Evolutionary conservation across 1,140 invertebrate species (phyloP).

Genomic region (Choristoneura fumiferana): DNA sequence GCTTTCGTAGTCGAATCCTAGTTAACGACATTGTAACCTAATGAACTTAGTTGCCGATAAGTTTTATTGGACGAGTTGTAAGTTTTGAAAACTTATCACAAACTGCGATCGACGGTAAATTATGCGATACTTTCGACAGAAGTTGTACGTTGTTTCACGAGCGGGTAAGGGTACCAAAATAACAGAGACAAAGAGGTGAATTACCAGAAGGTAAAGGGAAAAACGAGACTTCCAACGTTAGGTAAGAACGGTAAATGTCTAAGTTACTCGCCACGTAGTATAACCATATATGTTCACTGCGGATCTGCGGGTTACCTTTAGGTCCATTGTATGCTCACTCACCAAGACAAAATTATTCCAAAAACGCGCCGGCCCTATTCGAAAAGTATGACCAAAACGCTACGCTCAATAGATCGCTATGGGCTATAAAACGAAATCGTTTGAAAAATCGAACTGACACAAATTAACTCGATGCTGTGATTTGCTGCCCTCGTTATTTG

Average conservation of each 20-base stretch:
- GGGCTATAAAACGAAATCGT: conserved; percentile 1
- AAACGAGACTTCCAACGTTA: too few species aligned
- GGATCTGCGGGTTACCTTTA: too few species aligned
- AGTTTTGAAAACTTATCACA: conserved; percentile 11
- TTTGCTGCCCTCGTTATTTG: conserved; percentile 30
- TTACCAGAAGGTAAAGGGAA: too few species aligned
- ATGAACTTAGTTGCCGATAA: conserved; percentile 19
- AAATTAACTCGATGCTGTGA: conserved; percentile 40
- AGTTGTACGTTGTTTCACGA: too few species aligned
- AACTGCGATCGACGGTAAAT: conserved; percentile 8
- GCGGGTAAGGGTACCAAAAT: too few species aligned
- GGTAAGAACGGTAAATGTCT: too few species aligned
- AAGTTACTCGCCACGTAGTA: too few species aligned
- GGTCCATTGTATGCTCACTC: too few species aligned
- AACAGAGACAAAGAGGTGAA: too few species aligned
- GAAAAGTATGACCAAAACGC: conserved; percentile 3
- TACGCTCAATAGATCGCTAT: neutral
- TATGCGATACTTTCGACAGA: neutral
- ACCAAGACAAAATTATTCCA: too few species aligned
- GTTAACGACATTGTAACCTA: conserved; percentile 24
- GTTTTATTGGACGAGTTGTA: conserved; percentile 15
- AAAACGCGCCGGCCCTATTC: neutral
- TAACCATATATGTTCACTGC: too few species aligned
- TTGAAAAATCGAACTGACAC: conserved; percentile 33
- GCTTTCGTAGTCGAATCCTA: conserved; percentile 32